Percentiles rank a stretch among this genome's conserved stretches.
phyloP scores from a whole-genome alignment of 2,888 invertebrate genomes.

The Cremastobaeus sp. region DNA sequence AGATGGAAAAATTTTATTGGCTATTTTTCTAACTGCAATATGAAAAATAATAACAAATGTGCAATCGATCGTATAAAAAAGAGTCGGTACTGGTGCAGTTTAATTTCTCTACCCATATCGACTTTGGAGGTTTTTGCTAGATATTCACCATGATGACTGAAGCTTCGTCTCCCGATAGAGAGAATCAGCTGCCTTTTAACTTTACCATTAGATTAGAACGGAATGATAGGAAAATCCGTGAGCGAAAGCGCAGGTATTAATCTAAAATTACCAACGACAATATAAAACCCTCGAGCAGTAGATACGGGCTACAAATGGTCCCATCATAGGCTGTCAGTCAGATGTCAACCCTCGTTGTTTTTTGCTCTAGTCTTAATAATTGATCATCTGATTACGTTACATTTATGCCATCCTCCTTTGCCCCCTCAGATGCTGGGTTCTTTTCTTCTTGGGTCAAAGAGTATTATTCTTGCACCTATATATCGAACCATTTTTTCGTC shows the following conservation, averaged over 20 bases:
- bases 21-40: too few relatives aligned
- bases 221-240: slow-evolving; percentile 42
- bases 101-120: too few relatives aligned
- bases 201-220: slow-evolving; percentile 42
- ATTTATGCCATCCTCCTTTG: slow-evolving; percentile 70
- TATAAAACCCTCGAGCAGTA: slow-evolving; percentile 56
- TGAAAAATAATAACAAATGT: too few relatives aligned
- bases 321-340: slow-evolving; percentile 67
- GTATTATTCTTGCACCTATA: slow-evolving; percentile 73
- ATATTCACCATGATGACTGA: slow-evolving; percentile 13
- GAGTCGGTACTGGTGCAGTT: too few relatives aligned
- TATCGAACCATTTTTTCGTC: slow-evolving; percentile 71
- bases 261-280: slow-evolving; percentile 50
- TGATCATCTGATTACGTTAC: slow-evolving; percentile 78
- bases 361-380: slow-evolving; percentile 76
- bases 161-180: slow-evolving; percentile 24
- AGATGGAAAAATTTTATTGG: too few relatives aligned
- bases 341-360: slow-evolving; percentile 78
- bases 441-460: slow-evolving; percentile 63
- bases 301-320: slow-evolving; percentile 57
- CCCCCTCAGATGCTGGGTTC: slow-evolving; percentile 48
- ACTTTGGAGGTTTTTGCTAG: too few relatives aligned
- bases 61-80: too few relatives aligned
- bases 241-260: slow-evolving; percentile 29
- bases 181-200: slow-evolving; percentile 50